Base-by-base conservation (phyloP, 1,140 invertebrate genomes). In the Whitmania pigra region DNA sequence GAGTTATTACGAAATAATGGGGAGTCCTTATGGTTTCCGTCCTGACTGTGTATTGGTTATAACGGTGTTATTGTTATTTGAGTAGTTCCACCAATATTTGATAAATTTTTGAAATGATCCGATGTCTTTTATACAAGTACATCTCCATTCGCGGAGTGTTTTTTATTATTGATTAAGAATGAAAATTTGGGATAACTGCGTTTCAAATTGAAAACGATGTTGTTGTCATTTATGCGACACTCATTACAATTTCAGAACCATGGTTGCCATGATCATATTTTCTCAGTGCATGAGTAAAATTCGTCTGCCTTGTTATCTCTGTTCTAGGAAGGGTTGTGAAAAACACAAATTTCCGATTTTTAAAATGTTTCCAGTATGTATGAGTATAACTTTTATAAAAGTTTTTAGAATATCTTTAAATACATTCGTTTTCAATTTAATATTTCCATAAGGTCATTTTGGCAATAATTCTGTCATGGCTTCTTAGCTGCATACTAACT, bases 401-500 rank as follows among this genome's bases (percentile, higher is more conserved):
- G 25, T 25, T 11, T 22, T 25, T 13, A 71, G 9, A 25, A 25
- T 54, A 71, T 49, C 54, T 20, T n/a, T 29, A 2, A 29, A n/a
- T 49, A 49, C 9, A 13, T 49, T 49, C 43, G 13, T 40, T 70
- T 49, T 49, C 13, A 49, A 15, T 49, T 49, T 49, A 49, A 49
- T 49, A 17, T 49, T 43, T 43, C 43, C 11, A 49, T 49, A 49
- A 74, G 73, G 60, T 75, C 54, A 81, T 94, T 63, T 78, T 93
- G 60, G 89, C 90, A 0, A 90, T 93, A 75, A 80, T 87, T 0
- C 85, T 90, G 49, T 88, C 90, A 85, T 93, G 91, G 90, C 82
- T 83, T 0, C 79, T 92, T 0, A 92, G 90, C 78, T 85, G 84
- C 0, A 86, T 92, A 31, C 79, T 93, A 55, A 93, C 91, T 0